Evolutionary conservation across 2,888 invertebrate species (phyloP).

Genomic region (Meloe dianella): DNA sequence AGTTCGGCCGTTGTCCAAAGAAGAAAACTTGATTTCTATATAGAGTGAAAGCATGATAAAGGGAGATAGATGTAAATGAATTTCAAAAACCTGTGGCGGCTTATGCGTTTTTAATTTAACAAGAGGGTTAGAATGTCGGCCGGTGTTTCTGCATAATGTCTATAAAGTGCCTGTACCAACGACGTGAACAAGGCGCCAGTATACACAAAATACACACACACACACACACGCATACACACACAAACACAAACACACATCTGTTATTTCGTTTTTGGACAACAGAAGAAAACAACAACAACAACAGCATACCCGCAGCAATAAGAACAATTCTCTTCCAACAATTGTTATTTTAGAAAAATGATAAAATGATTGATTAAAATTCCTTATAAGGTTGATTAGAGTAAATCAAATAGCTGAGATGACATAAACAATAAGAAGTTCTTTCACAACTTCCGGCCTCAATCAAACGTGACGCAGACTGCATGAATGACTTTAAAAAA

Average conservation of each 20-base stretch:
- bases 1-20: conserved; percentile 21
- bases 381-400: not conserved
- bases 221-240: not conserved
- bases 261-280: not conserved
- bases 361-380: not conserved
- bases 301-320: not conserved
- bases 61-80: not conserved
- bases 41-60: conserved; percentile 3
- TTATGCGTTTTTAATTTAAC: conserved; percentile 24
- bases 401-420: not conserved
- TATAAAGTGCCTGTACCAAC: conserved; percentile 8
- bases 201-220: not conserved
- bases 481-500: conserved; percentile 10
- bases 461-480: conserved; percentile 16
- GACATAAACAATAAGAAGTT: not conserved
- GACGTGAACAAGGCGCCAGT: conserved; percentile 8
- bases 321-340: not conserved
- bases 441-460: conserved; percentile 18
- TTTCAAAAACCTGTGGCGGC: conserved; percentile 13
- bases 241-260: not conserved
- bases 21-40: conserved; percentile 18
- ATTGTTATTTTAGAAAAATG: not conserved
- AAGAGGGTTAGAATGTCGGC: conserved; percentile 27
- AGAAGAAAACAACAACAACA: not conserved
- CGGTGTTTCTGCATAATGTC: conserved; percentile 25